Evolutionary conservation across 1,140 invertebrate species (phyloP).

Genomic region (Aphidius ervi): DNA sequence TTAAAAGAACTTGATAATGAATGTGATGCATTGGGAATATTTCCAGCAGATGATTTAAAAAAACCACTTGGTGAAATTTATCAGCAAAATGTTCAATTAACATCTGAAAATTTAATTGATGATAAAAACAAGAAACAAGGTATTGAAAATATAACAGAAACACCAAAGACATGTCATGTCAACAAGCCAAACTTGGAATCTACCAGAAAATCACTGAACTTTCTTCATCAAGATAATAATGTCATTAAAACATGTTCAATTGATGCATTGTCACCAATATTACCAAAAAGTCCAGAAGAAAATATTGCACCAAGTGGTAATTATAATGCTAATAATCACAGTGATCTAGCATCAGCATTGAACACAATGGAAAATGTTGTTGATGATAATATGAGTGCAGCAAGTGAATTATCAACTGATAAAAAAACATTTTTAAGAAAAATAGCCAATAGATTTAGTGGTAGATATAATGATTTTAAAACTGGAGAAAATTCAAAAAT

Average conservation of each 20-base stretch:
- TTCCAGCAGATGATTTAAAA: no score
- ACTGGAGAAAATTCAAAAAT: conserved; percentile 3
- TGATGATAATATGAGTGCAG: conserved; percentile 22
- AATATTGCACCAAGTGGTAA: conserved; percentile 11
- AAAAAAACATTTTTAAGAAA: conserved; percentile 11
- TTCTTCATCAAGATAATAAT: conserved; percentile 7
- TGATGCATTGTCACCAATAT: conserved; percentile 24
- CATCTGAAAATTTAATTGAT: no score
- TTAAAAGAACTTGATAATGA: no score
- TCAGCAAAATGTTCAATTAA: no score
- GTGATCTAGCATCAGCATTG: conserved; percentile 31
- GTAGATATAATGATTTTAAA: not conserved
- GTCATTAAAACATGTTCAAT: conserved; percentile 11
- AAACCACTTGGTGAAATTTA: no score
- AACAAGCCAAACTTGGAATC: conserved; percentile 27
- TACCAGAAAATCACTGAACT: conserved; percentile 23
- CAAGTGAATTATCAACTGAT: conserved; percentile 24
- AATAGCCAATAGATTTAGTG: conserved; percentile 2
- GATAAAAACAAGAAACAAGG: no score
- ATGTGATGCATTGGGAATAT: no score
- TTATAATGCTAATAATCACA: conserved; percentile 35
- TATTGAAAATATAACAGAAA: no score
- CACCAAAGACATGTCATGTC: no score
- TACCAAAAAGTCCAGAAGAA: conserved; percentile 13
- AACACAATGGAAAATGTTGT: conserved; percentile 20